Conservation (phyloP, 2,113 vertebrate genomes). For the Oenanthe melanoleuca region DNA sequence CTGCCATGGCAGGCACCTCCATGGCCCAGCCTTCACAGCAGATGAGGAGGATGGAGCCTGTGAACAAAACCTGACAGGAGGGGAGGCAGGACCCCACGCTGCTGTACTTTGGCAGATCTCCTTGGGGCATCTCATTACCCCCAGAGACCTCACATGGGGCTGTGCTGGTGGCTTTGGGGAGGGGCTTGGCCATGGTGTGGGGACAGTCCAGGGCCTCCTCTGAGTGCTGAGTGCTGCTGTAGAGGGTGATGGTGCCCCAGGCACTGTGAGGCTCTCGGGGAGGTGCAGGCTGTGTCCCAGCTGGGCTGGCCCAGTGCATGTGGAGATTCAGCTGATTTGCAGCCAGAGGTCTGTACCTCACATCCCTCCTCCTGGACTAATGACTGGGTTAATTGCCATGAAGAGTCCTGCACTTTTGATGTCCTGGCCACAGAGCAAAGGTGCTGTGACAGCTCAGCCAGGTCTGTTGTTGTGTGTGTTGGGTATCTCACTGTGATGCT, state of each 20-base stretch:
- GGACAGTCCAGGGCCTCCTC: neutral
- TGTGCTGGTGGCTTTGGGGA: neutral
- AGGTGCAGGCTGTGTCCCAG: neutral
- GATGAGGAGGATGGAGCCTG: neutral
- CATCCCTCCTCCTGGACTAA: too few species aligned
- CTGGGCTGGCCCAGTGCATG: neutral
- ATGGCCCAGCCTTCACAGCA: neutral
- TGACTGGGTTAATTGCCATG: neutral
- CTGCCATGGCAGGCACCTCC: neutral
- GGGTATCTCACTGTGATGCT: neutral
- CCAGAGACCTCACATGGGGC: neutral
- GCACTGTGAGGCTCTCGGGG: neutral
- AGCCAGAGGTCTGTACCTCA: neutral
- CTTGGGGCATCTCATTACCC: too few species aligned
- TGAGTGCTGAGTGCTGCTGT: neutral
- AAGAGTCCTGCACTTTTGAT: constrained; percentile 2
- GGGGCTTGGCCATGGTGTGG: neutral
- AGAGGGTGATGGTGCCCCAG: neutral
- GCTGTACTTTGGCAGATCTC: neutral
- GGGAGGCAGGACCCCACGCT: neutral
- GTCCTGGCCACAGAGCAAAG: neutral
- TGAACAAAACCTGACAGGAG: neutral
- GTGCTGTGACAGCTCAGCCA: neutral
- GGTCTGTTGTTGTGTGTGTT: neutral
- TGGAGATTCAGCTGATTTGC: neutral